Evolutionary conservation across 2,113 vertebrate genomes (phyloP).

Genomic region (Penelope pileata): DNA sequence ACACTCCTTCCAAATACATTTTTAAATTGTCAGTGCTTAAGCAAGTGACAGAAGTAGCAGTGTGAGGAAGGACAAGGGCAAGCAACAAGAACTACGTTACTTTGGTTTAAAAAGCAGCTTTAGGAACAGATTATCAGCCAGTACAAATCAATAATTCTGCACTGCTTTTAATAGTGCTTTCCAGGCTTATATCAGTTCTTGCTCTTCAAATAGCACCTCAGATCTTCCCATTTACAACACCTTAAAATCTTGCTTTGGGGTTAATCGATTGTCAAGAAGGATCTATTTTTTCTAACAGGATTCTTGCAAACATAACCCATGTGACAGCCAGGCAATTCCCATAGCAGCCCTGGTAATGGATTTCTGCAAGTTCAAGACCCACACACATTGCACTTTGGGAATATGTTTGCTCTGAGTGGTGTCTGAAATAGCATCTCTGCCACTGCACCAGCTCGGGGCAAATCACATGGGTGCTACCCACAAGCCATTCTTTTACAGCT

Average conservation of each 20-base stretch:
- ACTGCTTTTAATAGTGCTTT: background rate
- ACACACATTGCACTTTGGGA: background rate
- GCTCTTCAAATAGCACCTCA: slow-evolving; percentile 6
- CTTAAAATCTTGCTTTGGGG: background rate
- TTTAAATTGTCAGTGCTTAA: slow-evolving; percentile 12
- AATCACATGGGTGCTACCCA: background rate
- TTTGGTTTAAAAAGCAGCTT: slow-evolving; percentile 23
- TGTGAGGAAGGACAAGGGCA: background rate
- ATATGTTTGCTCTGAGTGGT: background rate
- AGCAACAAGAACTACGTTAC: background rate
- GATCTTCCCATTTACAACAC: background rate
- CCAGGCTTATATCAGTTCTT: background rate
- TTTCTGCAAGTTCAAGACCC: slow-evolving; percentile 21
- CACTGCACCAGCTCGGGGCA: background rate
- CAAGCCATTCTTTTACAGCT: background rate
- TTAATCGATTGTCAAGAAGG: background rate
- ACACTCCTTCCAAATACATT: slow-evolving; percentile 10
- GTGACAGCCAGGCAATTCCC: slow-evolving; percentile 17
- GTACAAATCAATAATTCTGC: background rate
- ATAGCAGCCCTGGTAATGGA: slow-evolving; percentile 29
- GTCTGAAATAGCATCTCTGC: slow-evolving; percentile 9
- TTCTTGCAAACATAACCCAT: background rate
- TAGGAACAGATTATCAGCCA: background rate
- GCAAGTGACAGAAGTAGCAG: background rate
- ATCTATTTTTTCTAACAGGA: slow-evolving; percentile 22